phyloP scores from a whole-genome alignment of 2,888 invertebrate genomes.

The Tetheella fluctuosa region DNA sequence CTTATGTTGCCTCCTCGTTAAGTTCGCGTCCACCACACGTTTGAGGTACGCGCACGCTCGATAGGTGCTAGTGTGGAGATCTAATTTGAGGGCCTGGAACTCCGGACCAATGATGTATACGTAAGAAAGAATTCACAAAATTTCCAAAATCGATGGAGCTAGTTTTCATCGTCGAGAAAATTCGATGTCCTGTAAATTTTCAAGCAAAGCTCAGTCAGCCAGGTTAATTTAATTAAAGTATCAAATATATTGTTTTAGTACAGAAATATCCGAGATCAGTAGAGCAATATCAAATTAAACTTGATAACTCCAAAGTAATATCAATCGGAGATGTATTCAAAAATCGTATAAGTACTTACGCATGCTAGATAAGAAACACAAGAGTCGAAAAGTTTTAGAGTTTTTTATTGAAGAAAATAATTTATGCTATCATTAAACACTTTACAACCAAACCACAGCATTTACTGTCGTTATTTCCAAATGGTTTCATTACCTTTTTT shows the following conservation, averaged over 20 bases:
- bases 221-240: not conserved
- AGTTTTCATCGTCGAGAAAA: not conserved
- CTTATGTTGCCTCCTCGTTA: no score
- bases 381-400: not conserved
- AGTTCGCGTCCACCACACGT: no score
- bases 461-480: not conserved
- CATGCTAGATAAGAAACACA: not conserved
- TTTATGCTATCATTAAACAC: not conserved
- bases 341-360: no score
- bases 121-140: not conserved
- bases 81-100: no score
- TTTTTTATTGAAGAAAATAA: not conserved
- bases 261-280: not conserved
- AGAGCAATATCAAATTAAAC: not conserved
- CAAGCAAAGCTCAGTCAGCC: not conserved
- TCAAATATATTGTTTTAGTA: slow-evolving; percentile 5
- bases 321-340: no score
- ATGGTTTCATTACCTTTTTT: slow-evolving; percentile 1
- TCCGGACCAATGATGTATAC: no score
- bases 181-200: not conserved
- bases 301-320: no score
- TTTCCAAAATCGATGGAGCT: not conserved
- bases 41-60: no score
- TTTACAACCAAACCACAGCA: not conserved
- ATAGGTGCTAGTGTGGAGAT: no score